Conservation (phyloP, 2,797 vertebrate genomes). For the Delichon dasypus region DNA sequence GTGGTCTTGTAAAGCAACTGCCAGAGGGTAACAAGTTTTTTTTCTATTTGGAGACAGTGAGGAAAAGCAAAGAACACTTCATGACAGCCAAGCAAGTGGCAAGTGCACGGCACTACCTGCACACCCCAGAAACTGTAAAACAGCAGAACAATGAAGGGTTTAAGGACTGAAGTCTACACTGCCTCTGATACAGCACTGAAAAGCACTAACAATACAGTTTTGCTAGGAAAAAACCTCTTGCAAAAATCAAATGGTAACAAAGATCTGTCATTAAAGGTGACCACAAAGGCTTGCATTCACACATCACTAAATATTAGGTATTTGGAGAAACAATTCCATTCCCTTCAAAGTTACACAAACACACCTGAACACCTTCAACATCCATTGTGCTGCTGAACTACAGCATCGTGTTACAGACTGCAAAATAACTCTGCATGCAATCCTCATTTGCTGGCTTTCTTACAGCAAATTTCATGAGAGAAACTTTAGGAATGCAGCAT, state of each 20-base stretch:
- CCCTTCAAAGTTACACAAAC: background rate
- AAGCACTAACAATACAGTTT: background rate
- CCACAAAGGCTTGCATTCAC: background rate
- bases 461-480: background rate
- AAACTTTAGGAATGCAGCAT: background rate
- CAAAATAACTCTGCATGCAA: background rate
- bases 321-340: background rate
- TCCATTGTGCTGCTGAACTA: background rate
- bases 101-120: background rate
- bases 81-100: background rate
- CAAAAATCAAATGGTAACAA: background rate
- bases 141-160: background rate
- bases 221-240: background rate
- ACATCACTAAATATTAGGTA: background rate
- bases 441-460: background rate
- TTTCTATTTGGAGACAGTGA: background rate
- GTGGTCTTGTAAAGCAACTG: background rate
- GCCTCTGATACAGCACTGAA: background rate
- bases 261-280: background rate
- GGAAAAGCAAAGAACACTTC: background rate
- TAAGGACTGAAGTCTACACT: background rate
- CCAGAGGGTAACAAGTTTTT: background rate
- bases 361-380: background rate
- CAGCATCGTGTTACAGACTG: accelerated
- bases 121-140: background rate